These are phyloP conservation scores for Fragum fragum DNA, from an alignment of 2,888 invertebrate genomes.

Conservation along the genomic window DNA sequence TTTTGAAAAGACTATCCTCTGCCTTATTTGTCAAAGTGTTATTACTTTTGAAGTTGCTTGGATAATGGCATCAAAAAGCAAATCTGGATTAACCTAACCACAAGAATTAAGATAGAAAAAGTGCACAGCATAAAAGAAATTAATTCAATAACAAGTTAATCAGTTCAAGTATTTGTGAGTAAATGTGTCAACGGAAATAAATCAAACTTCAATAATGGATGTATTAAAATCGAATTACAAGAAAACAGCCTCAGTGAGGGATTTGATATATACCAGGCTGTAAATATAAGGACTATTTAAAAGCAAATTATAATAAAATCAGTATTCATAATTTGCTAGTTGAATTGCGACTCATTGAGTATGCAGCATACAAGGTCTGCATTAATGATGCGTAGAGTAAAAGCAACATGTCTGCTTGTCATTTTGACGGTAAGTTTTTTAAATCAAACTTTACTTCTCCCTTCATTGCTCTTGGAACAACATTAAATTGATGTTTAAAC, in stretches of 20 bases:
- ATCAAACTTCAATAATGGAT: neutral
- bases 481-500: too few species aligned
- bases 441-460: neutral
- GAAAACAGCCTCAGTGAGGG: neutral
- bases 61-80: neutral
- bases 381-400: conserved; percentile 1
- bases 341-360: neutral
- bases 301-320: conserved; percentile 10
- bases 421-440: conserved; percentile 23
- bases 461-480: too few species aligned
- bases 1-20: neutral
- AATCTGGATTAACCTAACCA: neutral
- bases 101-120: neutral
- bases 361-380: conserved; percentile 2
- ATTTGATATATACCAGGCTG: conserved; percentile 4
- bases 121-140: neutral
- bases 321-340: conserved; percentile 13
- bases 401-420: conserved; percentile 1
- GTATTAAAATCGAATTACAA: conserved; percentile 3
- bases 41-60: neutral
- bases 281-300: conserved; percentile 3
- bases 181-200: neutral
- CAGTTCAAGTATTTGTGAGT: neutral
- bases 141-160: neutral
- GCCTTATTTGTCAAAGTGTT: neutral